Conservation (phyloP, 2,888 invertebrate species). For the Melieria picta region DNA sequence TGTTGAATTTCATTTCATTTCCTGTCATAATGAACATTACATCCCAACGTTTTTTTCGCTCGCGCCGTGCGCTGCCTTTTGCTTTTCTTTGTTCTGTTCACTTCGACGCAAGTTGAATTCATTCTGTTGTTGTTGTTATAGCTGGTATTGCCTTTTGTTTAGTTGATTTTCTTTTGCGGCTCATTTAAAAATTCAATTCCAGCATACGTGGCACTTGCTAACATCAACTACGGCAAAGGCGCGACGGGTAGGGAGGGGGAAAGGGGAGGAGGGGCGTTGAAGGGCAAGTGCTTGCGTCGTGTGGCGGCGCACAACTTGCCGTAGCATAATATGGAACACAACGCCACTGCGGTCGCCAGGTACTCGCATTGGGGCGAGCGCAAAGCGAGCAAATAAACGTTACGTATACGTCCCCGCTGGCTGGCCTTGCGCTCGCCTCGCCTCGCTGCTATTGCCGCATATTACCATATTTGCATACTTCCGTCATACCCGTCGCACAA, state of each 20-base stretch:
- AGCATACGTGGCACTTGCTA: conserved; percentile 1
- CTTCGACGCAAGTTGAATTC: neutral
- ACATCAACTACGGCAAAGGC: neutral
- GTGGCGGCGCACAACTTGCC: too few species aligned
- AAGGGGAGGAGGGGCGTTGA: neutral
- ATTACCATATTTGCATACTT: too few species aligned
- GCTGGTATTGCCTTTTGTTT: neutral
- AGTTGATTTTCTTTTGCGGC: conserved; percentile 20
- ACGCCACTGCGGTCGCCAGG: too few species aligned
- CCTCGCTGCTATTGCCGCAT: too few species aligned
- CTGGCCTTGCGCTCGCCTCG: too few species aligned
- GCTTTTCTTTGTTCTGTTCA: neutral
- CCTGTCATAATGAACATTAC: conserved; percentile 9
- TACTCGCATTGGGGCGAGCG: too few species aligned
- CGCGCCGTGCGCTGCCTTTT: neutral
- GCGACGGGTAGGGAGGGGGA: too few species aligned
- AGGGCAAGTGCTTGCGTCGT: too few species aligned
- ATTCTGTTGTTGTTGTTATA: conserved; percentile 9
- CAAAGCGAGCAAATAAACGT: too few species aligned
- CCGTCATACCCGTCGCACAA: too few species aligned
- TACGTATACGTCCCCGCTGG: too few species aligned
- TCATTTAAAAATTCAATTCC: conserved; percentile 33
- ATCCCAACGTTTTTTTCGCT: neutral
- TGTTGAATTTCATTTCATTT: conserved; percentile 25
- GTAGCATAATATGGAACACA: too few species aligned